Conservation (phyloP, 2,113 vertebrate genomes). For the Otocyon megalotis region DNA sequence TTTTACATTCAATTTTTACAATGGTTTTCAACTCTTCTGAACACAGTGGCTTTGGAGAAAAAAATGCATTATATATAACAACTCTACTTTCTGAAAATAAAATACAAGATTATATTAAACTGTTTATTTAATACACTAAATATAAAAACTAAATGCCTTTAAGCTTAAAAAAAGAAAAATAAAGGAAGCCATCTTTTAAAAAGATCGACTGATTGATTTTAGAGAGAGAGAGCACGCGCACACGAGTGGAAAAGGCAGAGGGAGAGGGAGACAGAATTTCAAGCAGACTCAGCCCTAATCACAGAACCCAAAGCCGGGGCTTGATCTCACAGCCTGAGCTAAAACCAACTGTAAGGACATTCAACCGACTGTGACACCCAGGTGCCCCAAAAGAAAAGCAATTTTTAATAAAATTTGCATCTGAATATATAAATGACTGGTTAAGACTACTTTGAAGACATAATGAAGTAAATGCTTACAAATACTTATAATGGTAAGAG, state of each 20-base stretch:
- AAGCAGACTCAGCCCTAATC: background rate
- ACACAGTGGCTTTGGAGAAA: background rate
- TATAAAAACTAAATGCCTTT: conserved; percentile 20
- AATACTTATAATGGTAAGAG: background rate
- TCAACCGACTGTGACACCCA: background rate
- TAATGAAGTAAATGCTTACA: background rate
- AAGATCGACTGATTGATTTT: background rate
- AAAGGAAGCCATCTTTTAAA: background rate
- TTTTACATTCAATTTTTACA: too few relatives aligned
- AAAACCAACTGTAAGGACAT: background rate
- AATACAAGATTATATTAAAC: background rate
- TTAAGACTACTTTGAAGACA: background rate
- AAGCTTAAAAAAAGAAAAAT: background rate
- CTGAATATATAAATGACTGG: background rate
- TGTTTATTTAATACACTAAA: background rate
- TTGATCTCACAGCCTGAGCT: background rate
- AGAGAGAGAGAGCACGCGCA: background rate
- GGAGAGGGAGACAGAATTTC: background rate
- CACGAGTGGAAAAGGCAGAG: background rate
- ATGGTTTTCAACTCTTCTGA: background rate
- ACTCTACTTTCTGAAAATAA: background rate
- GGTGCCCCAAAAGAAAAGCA: background rate
- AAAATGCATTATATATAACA: background rate
- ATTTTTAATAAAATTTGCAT: conserved; percentile 31
- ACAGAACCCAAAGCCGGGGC: background rate